phyloP scores from a whole-genome alignment of 2,888 invertebrate species.

The Lamellibrachia satsuma region DNA sequence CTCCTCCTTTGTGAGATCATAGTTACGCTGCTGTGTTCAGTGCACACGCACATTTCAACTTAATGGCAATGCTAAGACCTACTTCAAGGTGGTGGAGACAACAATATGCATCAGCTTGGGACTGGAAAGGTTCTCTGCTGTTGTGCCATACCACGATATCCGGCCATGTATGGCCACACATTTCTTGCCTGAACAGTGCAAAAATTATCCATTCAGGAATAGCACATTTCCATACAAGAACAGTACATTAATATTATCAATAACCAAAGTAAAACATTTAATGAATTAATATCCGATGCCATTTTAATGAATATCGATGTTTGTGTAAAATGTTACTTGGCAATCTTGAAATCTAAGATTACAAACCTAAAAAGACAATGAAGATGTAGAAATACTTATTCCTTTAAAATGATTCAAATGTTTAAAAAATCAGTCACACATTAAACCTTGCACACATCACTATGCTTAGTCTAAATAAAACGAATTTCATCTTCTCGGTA shows the following conservation, averaged over 20 bases:
- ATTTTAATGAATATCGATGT: neutral
- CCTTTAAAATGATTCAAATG: neutral
- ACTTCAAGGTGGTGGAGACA: neutral
- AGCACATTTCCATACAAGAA: neutral
- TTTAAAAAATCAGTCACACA: neutral
- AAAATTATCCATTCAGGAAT: neutral
- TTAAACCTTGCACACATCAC: neutral
- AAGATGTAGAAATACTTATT: neutral
- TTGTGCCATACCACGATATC: neutral
- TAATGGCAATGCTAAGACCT: neutral
- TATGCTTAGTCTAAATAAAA: neutral
- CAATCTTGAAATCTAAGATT: neutral
- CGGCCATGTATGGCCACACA: neutral
- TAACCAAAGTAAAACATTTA: neutral
- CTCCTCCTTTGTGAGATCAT: no score
- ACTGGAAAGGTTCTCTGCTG: neutral
- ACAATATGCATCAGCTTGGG: neutral
- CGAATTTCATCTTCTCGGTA: neutral
- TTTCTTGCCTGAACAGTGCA: neutral
- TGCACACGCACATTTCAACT: neutral
- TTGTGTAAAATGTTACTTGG: neutral
- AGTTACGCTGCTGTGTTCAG: no score
- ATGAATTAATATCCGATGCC: neutral
- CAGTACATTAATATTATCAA: neutral
- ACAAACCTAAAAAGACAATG: neutral